Evolutionary conservation across 1,140 invertebrate species (phyloP).

Genomic region (Listronotus oregonensis): DNA sequence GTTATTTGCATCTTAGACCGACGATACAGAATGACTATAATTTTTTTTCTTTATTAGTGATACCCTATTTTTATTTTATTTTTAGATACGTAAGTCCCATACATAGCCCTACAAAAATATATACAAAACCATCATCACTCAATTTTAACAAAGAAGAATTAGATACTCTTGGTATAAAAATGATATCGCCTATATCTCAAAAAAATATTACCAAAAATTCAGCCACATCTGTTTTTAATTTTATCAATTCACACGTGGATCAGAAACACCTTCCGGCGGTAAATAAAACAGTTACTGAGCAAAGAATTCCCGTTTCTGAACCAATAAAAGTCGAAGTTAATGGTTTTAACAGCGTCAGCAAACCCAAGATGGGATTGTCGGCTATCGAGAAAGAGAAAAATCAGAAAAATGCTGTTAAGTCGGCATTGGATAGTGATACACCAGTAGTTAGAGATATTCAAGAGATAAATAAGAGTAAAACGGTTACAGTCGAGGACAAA

Average conservation of each 20-base stretch:
- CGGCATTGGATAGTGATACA: conserved; percentile 50
- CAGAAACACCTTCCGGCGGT: conserved; percentile 42
- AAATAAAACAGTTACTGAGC: conserved; percentile 30
- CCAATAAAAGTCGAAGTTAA: conserved; percentile 45
- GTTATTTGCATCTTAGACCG: too few species aligned
- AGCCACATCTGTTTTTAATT: conserved; percentile 34
- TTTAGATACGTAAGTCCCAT: conserved; percentile 25
- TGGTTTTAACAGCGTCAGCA: conserved; percentile 19
- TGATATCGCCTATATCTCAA: conserved; percentile 54
- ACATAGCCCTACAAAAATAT: conserved; percentile 22
- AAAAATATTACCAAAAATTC: conserved; percentile 62
- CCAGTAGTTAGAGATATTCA: conserved; percentile 50
- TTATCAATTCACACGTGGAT: conserved; percentile 27
- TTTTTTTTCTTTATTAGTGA: too few species aligned
- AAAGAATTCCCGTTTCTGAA: conserved; percentile 37
- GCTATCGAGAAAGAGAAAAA: conserved; percentile 73
- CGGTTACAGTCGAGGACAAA: background rate
- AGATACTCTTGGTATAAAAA: conserved; percentile 21
- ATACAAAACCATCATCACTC: conserved; percentile 65
- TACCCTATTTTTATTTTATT: conserved; percentile 3
- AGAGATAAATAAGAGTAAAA: background rate
- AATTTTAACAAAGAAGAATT: conserved; percentile 21
- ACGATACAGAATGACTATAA: too few species aligned
- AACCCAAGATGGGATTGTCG: conserved; percentile 34
- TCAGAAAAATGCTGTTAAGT: conserved; percentile 69